Percentiles rank a stretch among this genome's conserved stretches.
Conservation (phyloP, 92 coral and sea anemone genomes). For the Palythoa caribaeorum region DNA sequence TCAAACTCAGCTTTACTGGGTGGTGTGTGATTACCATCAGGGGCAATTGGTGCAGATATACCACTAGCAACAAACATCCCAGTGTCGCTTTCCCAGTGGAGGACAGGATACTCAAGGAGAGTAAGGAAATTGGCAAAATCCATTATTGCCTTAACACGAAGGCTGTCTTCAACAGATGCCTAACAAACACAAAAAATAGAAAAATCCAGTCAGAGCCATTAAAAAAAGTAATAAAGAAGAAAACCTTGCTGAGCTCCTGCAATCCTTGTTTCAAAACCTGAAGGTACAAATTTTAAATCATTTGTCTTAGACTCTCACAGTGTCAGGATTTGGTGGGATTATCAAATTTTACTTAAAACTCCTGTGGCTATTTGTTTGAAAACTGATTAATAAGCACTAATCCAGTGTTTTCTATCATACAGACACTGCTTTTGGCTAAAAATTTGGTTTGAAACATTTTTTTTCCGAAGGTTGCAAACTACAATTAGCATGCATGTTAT, state of each 20-base stretch:
- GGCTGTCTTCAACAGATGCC: conserved; percentile 78
- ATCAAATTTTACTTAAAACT: no score
- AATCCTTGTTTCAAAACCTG: background rate
- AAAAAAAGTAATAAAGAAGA: background rate
- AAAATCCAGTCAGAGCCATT: background rate
- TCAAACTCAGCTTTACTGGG: conserved; percentile 72
- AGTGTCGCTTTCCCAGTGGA: conserved; percentile 72
- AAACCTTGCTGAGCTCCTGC: background rate
- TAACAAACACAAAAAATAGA: background rate
- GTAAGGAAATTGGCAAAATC: conserved; percentile 79
- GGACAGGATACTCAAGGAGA: conserved; percentile 72
- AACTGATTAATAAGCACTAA: no score
- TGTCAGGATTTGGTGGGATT: no score
- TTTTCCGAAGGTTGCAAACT: background rate
- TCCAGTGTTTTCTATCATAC: no score
- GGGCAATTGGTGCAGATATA: conserved; percentile 66
- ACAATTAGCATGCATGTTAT: no score
- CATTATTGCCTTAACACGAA: conserved; percentile 66
- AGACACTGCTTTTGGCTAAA: no score
- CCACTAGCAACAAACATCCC: conserved; percentile 72
- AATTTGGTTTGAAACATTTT: no score
- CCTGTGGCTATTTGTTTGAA: no score
- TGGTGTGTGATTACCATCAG: conserved; percentile 55
- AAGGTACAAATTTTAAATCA: background rate
- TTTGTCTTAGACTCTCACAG: no score